Conservation (phyloP, 2,888 invertebrate species). For the Opisthograptis luteolata region DNA sequence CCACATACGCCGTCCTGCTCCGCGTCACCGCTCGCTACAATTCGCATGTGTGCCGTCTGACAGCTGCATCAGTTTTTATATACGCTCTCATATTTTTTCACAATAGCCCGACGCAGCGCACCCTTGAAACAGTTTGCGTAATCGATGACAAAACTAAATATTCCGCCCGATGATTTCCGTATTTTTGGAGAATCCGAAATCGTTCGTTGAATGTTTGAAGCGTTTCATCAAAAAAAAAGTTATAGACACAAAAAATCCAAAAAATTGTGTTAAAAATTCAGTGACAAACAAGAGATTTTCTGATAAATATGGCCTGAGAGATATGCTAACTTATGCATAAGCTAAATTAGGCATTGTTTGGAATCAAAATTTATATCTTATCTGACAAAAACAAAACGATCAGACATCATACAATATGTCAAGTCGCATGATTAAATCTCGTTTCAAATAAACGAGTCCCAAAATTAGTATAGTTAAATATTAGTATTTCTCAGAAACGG, state of each 20-base stretch:
- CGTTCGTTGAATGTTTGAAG: slow-evolving; percentile 41
- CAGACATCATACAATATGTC: slow-evolving; percentile 3
- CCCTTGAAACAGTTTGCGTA: slow-evolving; percentile 85
- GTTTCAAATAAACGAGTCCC: neutral
- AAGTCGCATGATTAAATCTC: slow-evolving; percentile 10
- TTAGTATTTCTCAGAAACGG: slow-evolving; percentile 14
- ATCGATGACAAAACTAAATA: slow-evolving; percentile 85
- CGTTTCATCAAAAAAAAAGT: slow-evolving; percentile 17
- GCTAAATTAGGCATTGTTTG: slow-evolving; percentile 8
- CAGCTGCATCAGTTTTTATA: slow-evolving; percentile 83
- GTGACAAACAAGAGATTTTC: neutral
- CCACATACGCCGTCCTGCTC: slow-evolving; percentile 60
- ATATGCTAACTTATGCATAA: neutral
- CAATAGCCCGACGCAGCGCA: slow-evolving; percentile 75
- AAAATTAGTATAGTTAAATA: slow-evolving; percentile 4
- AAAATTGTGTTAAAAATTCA: slow-evolving; percentile 2
- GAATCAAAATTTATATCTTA: neutral
- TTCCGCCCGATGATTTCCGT: slow-evolving; percentile 84
- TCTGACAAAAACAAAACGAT: slow-evolving; percentile 1
- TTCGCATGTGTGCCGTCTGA: slow-evolving; percentile 82
- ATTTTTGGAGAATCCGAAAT: slow-evolving; percentile 73
- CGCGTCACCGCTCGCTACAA: slow-evolving; percentile 59
- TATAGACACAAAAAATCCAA: no score
- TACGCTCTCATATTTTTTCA: slow-evolving; percentile 82
- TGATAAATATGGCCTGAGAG: neutral